Evolutionary conservation across 2,113 vertebrate genomes (phyloP).

Genomic region (Microcebus jonahi): DNA sequence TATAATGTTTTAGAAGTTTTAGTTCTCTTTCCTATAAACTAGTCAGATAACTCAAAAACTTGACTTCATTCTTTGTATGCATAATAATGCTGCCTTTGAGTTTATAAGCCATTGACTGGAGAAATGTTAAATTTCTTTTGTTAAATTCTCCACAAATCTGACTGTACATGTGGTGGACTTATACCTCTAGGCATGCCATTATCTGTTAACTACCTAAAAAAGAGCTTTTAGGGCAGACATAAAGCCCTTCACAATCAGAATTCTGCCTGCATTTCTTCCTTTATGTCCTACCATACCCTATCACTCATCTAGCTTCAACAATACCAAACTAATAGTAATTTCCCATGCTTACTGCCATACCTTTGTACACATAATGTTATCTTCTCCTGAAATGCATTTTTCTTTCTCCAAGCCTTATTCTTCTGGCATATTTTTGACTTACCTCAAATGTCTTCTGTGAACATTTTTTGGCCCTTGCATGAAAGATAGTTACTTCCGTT

Average conservation of each 20-base stretch:
- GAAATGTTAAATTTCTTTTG: slow-evolving; percentile 46
- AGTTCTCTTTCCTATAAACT: slow-evolving; percentile 23
- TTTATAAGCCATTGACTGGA: slow-evolving; percentile 29
- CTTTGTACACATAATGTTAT: not conserved
- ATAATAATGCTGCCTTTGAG: slow-evolving; percentile 54
- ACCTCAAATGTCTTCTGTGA: slow-evolving; percentile 28
- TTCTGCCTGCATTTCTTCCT: slow-evolving; percentile 8
- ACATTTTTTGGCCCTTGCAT: not conserved
- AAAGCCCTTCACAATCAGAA: not conserved
- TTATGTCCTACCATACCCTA: not conserved
- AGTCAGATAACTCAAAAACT: slow-evolving; percentile 4
- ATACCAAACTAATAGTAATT: slow-evolving; percentile 26
- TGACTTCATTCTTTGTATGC: slow-evolving; percentile 35
- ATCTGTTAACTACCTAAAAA: not conserved
- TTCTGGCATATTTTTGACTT: slow-evolving; percentile 9
- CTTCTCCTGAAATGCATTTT: not conserved
- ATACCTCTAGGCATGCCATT: not conserved
- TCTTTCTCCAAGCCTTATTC: not conserved
- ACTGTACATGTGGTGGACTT: not conserved
- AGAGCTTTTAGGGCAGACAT: slow-evolving; percentile 1
- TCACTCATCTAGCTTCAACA: not conserved
- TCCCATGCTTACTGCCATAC: not conserved
- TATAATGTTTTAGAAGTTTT: slow-evolving; percentile 13
- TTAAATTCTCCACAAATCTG: slow-evolving; percentile 32
- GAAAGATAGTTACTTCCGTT: slow-evolving; percentile 29